Evolutionary conservation across 2,113 vertebrate genomes (phyloP).

Genomic region (Nematolebias whitei): DNA sequence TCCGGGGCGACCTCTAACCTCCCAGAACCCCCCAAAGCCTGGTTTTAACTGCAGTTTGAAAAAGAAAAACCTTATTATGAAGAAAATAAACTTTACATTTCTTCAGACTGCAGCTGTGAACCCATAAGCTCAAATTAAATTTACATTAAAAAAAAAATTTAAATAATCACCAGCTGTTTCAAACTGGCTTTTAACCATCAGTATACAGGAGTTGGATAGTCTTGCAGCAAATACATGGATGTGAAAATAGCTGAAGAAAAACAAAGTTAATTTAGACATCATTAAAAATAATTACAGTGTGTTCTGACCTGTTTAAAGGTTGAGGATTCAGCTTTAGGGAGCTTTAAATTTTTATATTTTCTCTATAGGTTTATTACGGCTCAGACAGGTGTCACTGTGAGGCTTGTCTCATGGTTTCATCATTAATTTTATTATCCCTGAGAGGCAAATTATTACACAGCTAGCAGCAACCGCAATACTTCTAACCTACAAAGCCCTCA

Average conservation of each 20-base stretch:
- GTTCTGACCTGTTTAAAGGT: background rate
- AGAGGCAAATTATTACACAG: background rate
- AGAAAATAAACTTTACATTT: background rate
- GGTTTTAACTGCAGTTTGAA: slow-evolving; percentile 6
- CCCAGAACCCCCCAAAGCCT: background rate
- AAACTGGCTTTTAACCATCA: background rate
- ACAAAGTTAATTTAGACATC: too few species aligned
- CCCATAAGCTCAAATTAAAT: background rate
- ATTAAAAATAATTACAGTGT: background rate
- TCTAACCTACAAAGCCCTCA: too few species aligned
- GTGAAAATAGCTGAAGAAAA: too few species aligned
- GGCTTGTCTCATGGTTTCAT: background rate
- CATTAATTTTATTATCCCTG: background rate
- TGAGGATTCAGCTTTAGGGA: background rate
- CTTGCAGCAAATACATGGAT: background rate
- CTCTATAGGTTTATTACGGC: background rate
- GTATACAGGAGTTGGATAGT: background rate
- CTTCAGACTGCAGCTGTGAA: background rate
- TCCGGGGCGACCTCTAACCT: slow-evolving; percentile 3
- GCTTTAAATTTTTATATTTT: background rate
- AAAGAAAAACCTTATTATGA: background rate
- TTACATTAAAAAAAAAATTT: background rate
- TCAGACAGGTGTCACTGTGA: background rate
- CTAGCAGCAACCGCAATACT: background rate
- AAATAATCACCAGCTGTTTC: background rate